Evolutionary conservation across 2,888 invertebrate species (phyloP), one percentile per base, ranked within the genome.

Genomic region (Coleophora deauratella): DNA sequence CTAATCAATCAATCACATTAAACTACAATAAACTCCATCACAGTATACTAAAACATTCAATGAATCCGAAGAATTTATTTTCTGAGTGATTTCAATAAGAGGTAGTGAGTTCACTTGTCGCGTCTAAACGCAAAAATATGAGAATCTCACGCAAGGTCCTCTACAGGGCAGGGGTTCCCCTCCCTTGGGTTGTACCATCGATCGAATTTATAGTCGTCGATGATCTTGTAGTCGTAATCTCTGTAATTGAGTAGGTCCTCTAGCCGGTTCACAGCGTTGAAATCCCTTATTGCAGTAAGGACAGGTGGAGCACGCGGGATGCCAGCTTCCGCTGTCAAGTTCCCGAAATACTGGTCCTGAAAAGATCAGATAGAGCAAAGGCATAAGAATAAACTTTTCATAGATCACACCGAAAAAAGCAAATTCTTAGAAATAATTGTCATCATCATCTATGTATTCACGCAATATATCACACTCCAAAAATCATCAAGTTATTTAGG

Each of bases 241-340:
- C 85, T 63, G 45, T 82, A 85, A 52, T 80, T 74, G 0, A 79
- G 51, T 3, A 81, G 50, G 43, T 85, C 80, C 27, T 82, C 79
- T 1, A 82, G 41, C 11, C 84, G 66, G 50, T 75, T 77, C 38
- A 52, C 61, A 1, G 63, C 72, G 49, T 84, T 84, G 50, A 76
- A 81, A 40, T 78, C 72, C 28, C 79, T 65, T 15, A 85, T 79
- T 2, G 57, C 66, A 0, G 66, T 66, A 6, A 78, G 50, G 0
- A 84, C 81, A 8, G 72, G 73, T 0, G 78, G 72, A 0, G 66
- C 63, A 1, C 72, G 64, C 0, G 51, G 51, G 3, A 80, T 59
- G 0, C 71, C 73, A 0, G 80, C 78, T 54, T 85, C 82, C 35
- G 53, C 42, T 0, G 80, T 74, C 14, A 85, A 44, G 27, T 76